phyloP scores from a whole-genome alignment of 1,140 invertebrate genomes.

The Zaprionus tsacasi region DNA sequence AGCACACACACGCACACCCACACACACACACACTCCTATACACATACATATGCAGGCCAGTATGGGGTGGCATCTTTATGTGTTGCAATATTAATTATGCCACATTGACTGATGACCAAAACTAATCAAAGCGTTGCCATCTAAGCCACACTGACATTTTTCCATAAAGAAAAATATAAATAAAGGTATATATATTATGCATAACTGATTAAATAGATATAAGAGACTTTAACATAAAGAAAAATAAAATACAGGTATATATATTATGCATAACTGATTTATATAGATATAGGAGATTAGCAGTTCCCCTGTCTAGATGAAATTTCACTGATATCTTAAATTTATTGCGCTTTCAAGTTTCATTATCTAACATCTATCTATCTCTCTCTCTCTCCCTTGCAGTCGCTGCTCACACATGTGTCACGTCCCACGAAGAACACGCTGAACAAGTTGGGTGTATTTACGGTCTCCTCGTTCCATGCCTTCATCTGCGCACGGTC shows the following conservation, averaged over 20 bases:
- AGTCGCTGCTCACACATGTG: conserved; percentile 97
- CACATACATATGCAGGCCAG: conserved; percentile 8
- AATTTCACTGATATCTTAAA: neutral
- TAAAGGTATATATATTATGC: neutral
- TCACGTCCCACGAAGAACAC: conserved; percentile 97
- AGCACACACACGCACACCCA: conserved; percentile 35
- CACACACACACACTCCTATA: conserved; percentile 2
- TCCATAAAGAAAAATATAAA: neutral
- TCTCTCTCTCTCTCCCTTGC: conserved; percentile 72
- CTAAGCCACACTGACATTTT: neutral
- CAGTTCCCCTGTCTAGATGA: neutral
- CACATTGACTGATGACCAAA: conserved; percentile 45
- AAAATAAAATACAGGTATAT: neutral
- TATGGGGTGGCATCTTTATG: conserved; percentile 9
- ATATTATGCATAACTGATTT: neutral
- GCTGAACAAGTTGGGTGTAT: conserved; percentile 97
- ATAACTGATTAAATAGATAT: neutral
- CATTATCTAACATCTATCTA: conserved; percentile 10
- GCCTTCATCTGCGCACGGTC: conserved; percentile 98
- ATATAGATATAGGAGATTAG: neutral
- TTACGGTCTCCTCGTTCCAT: conserved; percentile 99
- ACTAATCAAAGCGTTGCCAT: conserved; percentile 20
- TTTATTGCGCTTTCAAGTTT: conserved; percentile 10
- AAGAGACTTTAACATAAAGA: neutral
- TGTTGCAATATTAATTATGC: conserved; percentile 43